A percentile compares a stretch with the other conserved stretches of the same genome.
phyloP scores from a whole-genome alignment of 2,888 invertebrate genomes.

The Tinea pellionella region DNA sequence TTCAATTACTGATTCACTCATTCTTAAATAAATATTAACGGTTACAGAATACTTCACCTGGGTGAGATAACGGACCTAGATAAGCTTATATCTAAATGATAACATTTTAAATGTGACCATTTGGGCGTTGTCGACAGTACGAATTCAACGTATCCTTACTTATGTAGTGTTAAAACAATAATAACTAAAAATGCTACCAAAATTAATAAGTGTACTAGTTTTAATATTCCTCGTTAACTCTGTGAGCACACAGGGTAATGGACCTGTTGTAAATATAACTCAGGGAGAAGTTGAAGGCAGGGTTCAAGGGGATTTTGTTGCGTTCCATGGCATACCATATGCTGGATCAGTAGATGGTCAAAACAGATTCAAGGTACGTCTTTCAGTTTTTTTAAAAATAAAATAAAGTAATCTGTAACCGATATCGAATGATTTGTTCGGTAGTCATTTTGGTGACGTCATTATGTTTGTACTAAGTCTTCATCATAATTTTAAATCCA shows the following conservation, averaged over 20 bases:
- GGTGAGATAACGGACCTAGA: not conserved
- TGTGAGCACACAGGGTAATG: not conserved
- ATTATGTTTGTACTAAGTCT: too few relatives aligned
- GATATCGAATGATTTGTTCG: too few relatives aligned
- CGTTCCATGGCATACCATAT: constrained; percentile 50
- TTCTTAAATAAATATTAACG: not conserved
- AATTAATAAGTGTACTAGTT: not conserved
- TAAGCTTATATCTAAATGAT: constrained; percentile 7
- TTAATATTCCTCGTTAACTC: not conserved
- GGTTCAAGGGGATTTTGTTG: constrained; percentile 24
- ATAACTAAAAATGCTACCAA: not conserved
- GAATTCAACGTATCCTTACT: not conserved
- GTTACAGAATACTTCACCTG: not conserved
- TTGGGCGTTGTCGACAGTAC: not conserved
- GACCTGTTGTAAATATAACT: constrained; percentile 35
- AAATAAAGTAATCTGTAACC: too few relatives aligned
- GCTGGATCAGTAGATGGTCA: constrained; percentile 22
- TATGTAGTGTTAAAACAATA: not conserved
- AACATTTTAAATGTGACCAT: not conserved
- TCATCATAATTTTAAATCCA: too few relatives aligned
- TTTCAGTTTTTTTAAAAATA: constrained; percentile 1
- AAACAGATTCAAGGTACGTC: constrained; percentile 19
- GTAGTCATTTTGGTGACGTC: too few relatives aligned
- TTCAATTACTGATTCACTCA: not conserved
- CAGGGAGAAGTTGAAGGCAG: constrained; percentile 40